phyloP scores from a whole-genome alignment of 2,113 vertebrate species.

The Pachypanchax playfairii region DNA sequence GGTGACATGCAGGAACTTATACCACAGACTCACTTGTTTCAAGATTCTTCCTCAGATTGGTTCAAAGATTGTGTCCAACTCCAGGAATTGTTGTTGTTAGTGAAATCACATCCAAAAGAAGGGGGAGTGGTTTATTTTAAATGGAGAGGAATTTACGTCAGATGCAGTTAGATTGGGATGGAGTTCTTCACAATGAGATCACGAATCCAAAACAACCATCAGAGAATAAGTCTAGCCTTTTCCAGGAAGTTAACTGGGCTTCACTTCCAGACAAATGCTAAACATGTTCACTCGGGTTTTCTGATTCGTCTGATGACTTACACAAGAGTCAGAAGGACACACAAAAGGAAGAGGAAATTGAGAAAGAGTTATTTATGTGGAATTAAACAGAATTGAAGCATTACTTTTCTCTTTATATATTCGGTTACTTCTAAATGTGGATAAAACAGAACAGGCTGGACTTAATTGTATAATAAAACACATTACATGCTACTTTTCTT shows the following conservation, averaged over 20 bases:
- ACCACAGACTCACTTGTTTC: conserved; percentile 1
- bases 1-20: conserved; percentile 23
- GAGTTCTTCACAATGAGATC: neutral
- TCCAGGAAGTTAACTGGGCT: neutral
- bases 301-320: conserved; percentile 9
- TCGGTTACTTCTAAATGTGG: too few species aligned
- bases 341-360: neutral
- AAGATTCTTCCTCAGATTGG: conserved; percentile 41
- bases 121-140: neutral
- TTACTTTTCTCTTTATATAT: too few species aligned
- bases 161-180: neutral
- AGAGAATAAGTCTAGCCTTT: neutral
- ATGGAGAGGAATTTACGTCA: neutral
- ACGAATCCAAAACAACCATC: neutral
- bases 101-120: neutral
- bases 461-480: too few species aligned
- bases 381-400: too few species aligned
- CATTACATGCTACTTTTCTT: too few species aligned
- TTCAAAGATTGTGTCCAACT: neutral
- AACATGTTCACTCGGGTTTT: conserved; percentile 1
- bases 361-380: neutral
- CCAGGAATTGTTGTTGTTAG: fast-evolving
- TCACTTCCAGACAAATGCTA: conserved; percentile 7
- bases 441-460: too few species aligned
- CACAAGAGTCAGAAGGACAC: conserved; percentile 12